phyloP scores from a whole-genome alignment of 2,888 invertebrate species.

The Cyrtodaria siliqua region DNA sequence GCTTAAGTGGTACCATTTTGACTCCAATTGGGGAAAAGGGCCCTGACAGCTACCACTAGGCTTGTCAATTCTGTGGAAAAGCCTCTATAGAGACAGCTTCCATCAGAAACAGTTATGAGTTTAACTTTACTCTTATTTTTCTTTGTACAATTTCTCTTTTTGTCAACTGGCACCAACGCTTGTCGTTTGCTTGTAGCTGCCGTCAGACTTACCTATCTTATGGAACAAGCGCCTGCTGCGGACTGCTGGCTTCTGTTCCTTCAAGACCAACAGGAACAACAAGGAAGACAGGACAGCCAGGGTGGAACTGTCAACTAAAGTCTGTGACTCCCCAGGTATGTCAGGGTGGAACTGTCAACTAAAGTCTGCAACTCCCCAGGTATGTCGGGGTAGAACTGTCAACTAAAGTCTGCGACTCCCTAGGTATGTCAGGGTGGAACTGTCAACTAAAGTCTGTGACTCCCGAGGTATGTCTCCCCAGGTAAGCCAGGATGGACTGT shows the following conservation, averaged over 20 bases:
- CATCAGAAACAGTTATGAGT: too few relatives aligned
- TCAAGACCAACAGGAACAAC: slow-evolving; percentile 86
- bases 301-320: slow-evolving; percentile 94
- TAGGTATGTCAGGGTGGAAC: slow-evolving; percentile 89
- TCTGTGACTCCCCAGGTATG: slow-evolving; percentile 86
- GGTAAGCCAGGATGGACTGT: too few relatives aligned
- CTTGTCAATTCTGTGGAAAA: too few relatives aligned
- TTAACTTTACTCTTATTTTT: too few relatives aligned
- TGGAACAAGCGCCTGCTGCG: slow-evolving; percentile 94
- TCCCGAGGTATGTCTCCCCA: slow-evolving; percentile 80
- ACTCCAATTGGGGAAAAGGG: too few relatives aligned
- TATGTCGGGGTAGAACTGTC: slow-evolving; percentile 90
- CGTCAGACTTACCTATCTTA: slow-evolving; percentile 89
- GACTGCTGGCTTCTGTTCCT: slow-evolving; percentile 92
- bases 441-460: slow-evolving; percentile 92
- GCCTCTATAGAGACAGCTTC: too few relatives aligned
- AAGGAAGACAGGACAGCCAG: slow-evolving; percentile 86
- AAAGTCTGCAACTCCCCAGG: slow-evolving; percentile 89
- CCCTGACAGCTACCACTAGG: too few relatives aligned
- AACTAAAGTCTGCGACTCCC: slow-evolving; percentile 90
- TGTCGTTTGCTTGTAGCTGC: slow-evolving; percentile 87
- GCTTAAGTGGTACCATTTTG: too few relatives aligned
- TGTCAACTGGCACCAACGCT: too few relatives aligned
- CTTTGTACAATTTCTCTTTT: too few relatives aligned
- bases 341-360: slow-evolving; percentile 91